phyloP scores from a whole-genome alignment of 2,797 vertebrate species.

The Poecilia velifera region DNA sequence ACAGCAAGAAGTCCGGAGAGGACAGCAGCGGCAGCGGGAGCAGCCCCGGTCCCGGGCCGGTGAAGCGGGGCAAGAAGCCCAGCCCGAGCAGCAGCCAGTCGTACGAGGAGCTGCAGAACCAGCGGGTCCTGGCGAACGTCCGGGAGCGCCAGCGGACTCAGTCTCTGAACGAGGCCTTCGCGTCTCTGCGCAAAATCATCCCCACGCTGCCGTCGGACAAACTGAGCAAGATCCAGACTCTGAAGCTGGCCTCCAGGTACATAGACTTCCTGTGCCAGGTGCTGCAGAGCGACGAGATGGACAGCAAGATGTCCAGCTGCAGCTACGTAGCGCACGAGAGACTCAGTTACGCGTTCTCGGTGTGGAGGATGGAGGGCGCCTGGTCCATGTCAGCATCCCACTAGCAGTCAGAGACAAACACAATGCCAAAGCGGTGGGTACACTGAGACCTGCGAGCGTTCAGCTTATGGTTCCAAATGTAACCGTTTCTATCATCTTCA shows the following conservation, averaged over 20 bases:
- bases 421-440: slow-evolving; percentile 83
- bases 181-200: slow-evolving; percentile 86
- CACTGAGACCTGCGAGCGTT: not conserved
- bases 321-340: slow-evolving; percentile 88
- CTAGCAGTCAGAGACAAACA: slow-evolving; percentile 64
- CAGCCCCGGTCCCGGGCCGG: slow-evolving; percentile 78
- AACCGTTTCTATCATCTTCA: not conserved
- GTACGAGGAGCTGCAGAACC: slow-evolving; percentile 87
- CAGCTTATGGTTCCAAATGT: not conserved
- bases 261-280: slow-evolving; percentile 88
- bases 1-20: slow-evolving; percentile 82
- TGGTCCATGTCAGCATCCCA: slow-evolving; percentile 88
- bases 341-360: slow-evolving; percentile 88
- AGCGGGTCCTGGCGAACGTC: slow-evolving; percentile 86
- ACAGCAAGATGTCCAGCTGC: slow-evolving; percentile 88
- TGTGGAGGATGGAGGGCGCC: slow-evolving; percentile 88
- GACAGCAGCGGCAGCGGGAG: slow-evolving; percentile 81
- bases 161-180: slow-evolving; percentile 86
- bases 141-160: slow-evolving; percentile 85
- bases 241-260: slow-evolving; percentile 87
- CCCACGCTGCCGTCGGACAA: slow-evolving; percentile 87
- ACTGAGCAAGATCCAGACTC: slow-evolving; percentile 87
- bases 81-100: slow-evolving; percentile 82
- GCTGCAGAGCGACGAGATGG: slow-evolving; percentile 89
- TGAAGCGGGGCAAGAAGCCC: slow-evolving; percentile 79